Base-by-base conservation (phyloP, 1,140 invertebrate species). In the Leptinotarsa texana region DNA sequence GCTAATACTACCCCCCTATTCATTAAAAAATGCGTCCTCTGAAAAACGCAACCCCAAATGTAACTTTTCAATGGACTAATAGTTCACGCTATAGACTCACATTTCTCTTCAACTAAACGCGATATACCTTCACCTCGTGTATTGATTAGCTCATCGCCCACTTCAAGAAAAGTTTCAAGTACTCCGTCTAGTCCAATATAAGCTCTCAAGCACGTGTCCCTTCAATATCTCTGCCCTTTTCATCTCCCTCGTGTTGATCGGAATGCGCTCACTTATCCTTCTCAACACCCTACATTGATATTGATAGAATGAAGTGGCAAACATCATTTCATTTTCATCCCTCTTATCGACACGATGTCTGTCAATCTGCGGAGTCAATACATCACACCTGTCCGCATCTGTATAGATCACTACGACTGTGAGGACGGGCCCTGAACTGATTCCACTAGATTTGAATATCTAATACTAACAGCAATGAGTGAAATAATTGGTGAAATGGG, bases 271-370 rank as follows among this genome's bases (percentile, higher is more conserved):
- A 27, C 24, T 68, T 47, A 68, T 68, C 66, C 24, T 42, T 18
- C 66, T 27, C 24, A 27, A 24, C 63, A 65, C 63, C 24, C 63
- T 42, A 57, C n/a, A 57, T 57, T 57, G 51, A 49, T 68, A 68
- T 68, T 42, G 66, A 68, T 47, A 42, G 66, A 68, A 27, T 42
- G 24, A 68, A 68, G 66, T 68, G 66, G 24, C 33, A 68, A 68
- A 68, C 66, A 68, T 68, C 66, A 47, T 68, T 68, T 68, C 66
- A 47, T 68, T n/a, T 21, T 42, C 33, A 22, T 47, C 27, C n/a
- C 51, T 18, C 51, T 57, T 57, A 15, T 42, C 33, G 33, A 0
- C 15, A 0, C 15, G 51, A 57, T 57, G 51, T 18, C 51, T 57
- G 51, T 15, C 51, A 57, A 18, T 57, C n/a, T 18, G 15, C 17